These are phyloP conservation scores for Euschistus heros DNA, from an alignment of 1,140 invertebrate genomes.

Conservation along the genomic window DNA sequence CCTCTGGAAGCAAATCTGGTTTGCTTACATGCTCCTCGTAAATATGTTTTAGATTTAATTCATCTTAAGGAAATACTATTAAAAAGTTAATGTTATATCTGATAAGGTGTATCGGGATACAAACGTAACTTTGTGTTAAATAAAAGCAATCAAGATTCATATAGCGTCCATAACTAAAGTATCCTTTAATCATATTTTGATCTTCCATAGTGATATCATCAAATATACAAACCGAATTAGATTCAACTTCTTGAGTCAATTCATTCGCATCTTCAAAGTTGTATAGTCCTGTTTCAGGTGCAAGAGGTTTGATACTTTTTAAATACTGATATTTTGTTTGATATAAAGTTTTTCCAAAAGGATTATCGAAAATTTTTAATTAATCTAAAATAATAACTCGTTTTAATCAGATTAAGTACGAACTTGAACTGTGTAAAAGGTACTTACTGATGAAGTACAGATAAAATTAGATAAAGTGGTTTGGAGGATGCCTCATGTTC, in stretches of 20 bases:
- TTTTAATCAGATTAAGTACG: too few species aligned
- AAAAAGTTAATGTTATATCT: slow-evolving; percentile 36
- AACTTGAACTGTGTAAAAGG: too few species aligned
- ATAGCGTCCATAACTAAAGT: too few species aligned
- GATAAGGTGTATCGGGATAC: slow-evolving; percentile 36
- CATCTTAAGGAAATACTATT: slow-evolving; percentile 36
- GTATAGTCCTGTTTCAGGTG: slow-evolving; percentile 26
- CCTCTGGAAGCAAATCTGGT: slow-evolving; percentile 21
- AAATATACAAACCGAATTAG: slow-evolving; percentile 35
- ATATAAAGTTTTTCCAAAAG: slow-evolving; percentile 33
- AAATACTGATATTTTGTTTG: slow-evolving; percentile 35
- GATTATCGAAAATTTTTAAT: too few species aligned
- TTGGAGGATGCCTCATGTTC: too few species aligned
- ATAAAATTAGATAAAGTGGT: too few species aligned
- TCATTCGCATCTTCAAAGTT: slow-evolving; percentile 20
- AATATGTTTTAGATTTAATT: slow-evolving; percentile 35
- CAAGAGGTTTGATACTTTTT: slow-evolving; percentile 29
- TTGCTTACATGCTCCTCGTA: slow-evolving; percentile 35
- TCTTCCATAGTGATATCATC: slow-evolving; percentile 33
- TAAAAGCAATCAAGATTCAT: too few species aligned
- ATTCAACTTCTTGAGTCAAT: slow-evolving; percentile 21
- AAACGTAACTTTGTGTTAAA: too few species aligned
- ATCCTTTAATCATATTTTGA: slow-evolving; percentile 25
- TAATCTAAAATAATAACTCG: too few species aligned
- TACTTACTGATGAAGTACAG: too few species aligned